phyloP scores from a whole-genome alignment of 2,888 invertebrate genomes.

The Selenia dentaria region DNA sequence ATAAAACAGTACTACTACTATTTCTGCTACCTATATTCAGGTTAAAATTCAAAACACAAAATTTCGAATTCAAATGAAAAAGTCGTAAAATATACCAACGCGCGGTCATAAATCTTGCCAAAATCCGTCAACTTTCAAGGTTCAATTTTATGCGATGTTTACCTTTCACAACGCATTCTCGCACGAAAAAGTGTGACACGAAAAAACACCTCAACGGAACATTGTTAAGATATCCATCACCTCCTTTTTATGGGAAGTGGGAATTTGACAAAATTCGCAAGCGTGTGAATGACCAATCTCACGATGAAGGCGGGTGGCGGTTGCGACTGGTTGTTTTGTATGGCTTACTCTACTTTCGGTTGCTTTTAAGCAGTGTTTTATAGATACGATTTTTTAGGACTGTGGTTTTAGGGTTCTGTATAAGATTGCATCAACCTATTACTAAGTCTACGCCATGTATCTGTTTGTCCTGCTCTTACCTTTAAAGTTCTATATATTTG shows the following conservation, averaged over 20 bases:
- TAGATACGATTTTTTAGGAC: too few species aligned
- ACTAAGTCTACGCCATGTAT: too few species aligned
- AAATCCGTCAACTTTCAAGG: constrained; percentile 25
- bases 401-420: too few species aligned
- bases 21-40: too few species aligned
- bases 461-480: too few species aligned
- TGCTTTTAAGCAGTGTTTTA: constrained; percentile 40
- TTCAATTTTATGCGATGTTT: constrained; percentile 26
- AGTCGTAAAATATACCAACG: constrained; percentile 13
- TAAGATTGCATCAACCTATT: too few species aligned
- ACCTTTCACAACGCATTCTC: constrained; percentile 36
- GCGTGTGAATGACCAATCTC: constrained; percentile 6
- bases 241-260: constrained; percentile 15
- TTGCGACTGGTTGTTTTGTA: constrained; percentile 1
- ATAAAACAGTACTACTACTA: too few species aligned
- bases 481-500: too few species aligned
- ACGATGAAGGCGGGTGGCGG: background rate
- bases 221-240: constrained; percentile 35
- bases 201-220: constrained; percentile 26
- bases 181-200: constrained; percentile 31
- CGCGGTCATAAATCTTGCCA: constrained; percentile 13
- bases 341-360: constrained; percentile 28
- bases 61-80: background rate
- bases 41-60: too few species aligned
- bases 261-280: constrained; percentile 18